Evolutionary conservation across 1,140 invertebrate species (phyloP).

Genomic region (Drosophila burlai): DNA sequence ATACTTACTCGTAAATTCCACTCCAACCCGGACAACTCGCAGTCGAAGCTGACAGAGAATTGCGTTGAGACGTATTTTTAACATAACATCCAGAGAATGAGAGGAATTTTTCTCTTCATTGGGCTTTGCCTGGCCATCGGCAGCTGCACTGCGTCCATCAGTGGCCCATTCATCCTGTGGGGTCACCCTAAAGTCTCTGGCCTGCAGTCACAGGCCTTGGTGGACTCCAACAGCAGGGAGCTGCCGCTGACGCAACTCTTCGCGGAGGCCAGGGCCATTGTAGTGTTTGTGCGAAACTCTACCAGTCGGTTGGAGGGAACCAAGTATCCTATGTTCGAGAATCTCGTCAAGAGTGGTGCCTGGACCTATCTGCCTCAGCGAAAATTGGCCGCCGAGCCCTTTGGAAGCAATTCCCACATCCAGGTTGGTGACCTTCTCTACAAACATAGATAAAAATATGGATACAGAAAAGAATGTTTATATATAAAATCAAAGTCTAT

Average conservation of each 20-base stretch:
- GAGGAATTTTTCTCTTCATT: constrained; percentile 44
- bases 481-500: constrained; percentile 4
- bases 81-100: constrained; percentile 42
- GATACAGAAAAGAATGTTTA: constrained; percentile 2
- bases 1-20: constrained; percentile 17
- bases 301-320: constrained; percentile 71
- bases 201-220: constrained; percentile 85
- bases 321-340: constrained; percentile 76
- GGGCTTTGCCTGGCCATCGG: constrained; percentile 50
- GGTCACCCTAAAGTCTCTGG: constrained; percentile 86
- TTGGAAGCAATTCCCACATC: constrained; percentile 85
- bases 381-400: constrained; percentile 86
- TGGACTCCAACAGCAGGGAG: constrained; percentile 84
- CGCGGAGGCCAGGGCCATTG: constrained; percentile 72
- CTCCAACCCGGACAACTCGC: constrained; percentile 13
- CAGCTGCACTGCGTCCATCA: constrained; percentile 64
- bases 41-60: constrained; percentile 18
- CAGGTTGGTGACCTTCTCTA: constrained; percentile 63
- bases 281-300: constrained; percentile 78
- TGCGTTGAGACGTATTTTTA: constrained; percentile 15
- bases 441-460: not conserved
- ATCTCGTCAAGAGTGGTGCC: constrained; percentile 79
- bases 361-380: constrained; percentile 86
- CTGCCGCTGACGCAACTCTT: constrained; percentile 85
- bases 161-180: constrained; percentile 87